Evolutionary conservation across 2,113 vertebrate genomes (phyloP), one percentile per base, ranked within the genome.

Genomic region (Microtus pennsylvanicus): DNA sequence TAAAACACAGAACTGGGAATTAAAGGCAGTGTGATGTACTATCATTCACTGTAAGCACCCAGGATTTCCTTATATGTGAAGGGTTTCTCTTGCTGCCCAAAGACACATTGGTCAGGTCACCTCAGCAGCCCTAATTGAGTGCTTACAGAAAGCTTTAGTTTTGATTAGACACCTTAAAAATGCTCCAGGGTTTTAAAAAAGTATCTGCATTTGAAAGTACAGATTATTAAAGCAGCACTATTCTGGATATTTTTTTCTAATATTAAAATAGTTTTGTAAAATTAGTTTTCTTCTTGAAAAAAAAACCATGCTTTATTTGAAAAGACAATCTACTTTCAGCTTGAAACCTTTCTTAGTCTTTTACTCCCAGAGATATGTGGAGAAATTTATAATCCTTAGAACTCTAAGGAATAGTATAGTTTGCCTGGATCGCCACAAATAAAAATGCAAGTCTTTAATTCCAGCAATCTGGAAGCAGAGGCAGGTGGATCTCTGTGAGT

Each of bases 211-310:
- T 50, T 72, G 30, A 35, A 35, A 50, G 30, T 47, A 14, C 0
- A 21, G 5, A 10, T 50, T 65, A 86, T 38, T n/a, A 6, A 3
- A 26, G 0, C 14, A 24, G 5, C 9, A 42, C 74, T 38, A 61
- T 87, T 70, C 52, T 38, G 19, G 47, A 38, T 22, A 61, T 58
- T 90, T 95, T 87, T 33, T 58, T 92, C 45, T 87, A 61, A n/a
- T 80, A 16, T 69, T 90, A 82, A 89, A 91, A 72, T 38, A 45
- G 45, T 30, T 92, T 74, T 0, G 3, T 7, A 13, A 38, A 30
- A 82, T 90, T 95, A 50, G 26, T 90, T 52, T 65, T 87, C 26
- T 45, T 17, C 24, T 77, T 63, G 86, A 81, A 93, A 63, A 24
- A 24, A 50, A 1, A 67, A 13, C 81, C 7, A 14, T 17, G 5